Percentiles rank a stretch among this genome's conserved stretches.
phyloP scores from a whole-genome alignment of 1,140 invertebrate genomes.

The Varroa destructor region DNA sequence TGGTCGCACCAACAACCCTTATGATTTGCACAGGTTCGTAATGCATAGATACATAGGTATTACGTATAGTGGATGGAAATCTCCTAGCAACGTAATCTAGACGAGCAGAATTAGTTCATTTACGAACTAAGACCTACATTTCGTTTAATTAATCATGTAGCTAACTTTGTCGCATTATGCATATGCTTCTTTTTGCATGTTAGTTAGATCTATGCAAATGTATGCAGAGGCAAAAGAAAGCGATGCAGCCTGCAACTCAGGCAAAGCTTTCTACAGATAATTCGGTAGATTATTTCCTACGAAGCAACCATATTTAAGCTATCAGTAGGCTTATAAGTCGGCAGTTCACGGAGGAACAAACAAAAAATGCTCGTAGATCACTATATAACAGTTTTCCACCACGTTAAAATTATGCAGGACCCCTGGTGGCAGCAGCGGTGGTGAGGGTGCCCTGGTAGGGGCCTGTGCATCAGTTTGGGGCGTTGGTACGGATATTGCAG shows the following conservation, averaged over 20 bases:
- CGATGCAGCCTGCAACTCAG: too few species aligned
- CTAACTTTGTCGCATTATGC: neutral
- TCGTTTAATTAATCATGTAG: neutral
- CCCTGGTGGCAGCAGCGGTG: slow-evolving; percentile 11
- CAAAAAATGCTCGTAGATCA: too few species aligned
- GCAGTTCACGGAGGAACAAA: too few species aligned
- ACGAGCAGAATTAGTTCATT: neutral
- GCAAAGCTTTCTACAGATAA: too few species aligned
- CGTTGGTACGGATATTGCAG: slow-evolving; percentile 84
- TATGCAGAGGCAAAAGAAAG: too few species aligned
- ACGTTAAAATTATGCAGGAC: slow-evolving; percentile 28
- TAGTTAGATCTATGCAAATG: neutral
- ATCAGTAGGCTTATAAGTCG: too few species aligned
- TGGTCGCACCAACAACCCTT: slow-evolving; percentile 73
- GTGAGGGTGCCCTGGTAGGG: slow-evolving; percentile 47
- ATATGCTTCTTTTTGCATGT: neutral
- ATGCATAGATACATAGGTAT: slow-evolving; percentile 56
- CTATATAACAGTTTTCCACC: too few species aligned
- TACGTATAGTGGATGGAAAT: slow-evolving; percentile 31
- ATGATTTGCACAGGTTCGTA: slow-evolving; percentile 55
- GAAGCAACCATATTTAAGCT: too few species aligned
- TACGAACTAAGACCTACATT: neutral
- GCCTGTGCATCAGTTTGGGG: slow-evolving; percentile 66
- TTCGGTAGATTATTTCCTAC: too few species aligned
- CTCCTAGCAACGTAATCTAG: neutral